Base-by-base conservation (phyloP, 2,888 invertebrate species). In the Philhelius pedissequus region DNA sequence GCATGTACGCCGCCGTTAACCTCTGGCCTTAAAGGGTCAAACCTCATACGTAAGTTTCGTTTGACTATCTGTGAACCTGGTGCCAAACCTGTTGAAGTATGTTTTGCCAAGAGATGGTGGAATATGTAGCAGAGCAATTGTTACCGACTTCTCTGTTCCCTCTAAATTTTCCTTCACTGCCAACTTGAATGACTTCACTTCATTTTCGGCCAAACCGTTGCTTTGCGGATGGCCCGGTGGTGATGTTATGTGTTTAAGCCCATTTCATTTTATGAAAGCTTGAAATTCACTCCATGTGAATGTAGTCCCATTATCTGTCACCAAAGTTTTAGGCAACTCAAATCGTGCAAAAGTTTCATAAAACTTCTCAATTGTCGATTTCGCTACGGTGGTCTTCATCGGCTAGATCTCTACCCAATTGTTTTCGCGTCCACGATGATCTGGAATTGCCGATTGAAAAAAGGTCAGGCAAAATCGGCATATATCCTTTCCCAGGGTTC, bases 281-380 rank as follows among this genome's bases (percentile, higher is more conserved):
- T 54, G 52, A 40, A 66, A 66, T 27, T 52, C 50, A 7, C 50
- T 52, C 2, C 52, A 38, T 0, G 66, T 66, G 15, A 52, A 54
- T 68, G 68, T 68, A 9, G 68, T 6, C 20, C 52, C 54, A 54
- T 68, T 68, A 27, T 54, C 52, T 52, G 52, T 54, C 4, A 40
- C 68, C 68, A 68, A 68, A 2, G 18, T 25, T 52, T 50, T 66
- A 38, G 66, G 64, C 45, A 64, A 32, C 4, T 50, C 66, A 66
- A 50, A 52, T 52, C 50, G 27, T 66, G 66, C 40, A 40, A 40
- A 18, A 15, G 15, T 40, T 18, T 40, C 50, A 35, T 64, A 64
- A 13, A 64, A 64, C 32, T 22, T 48, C n/a, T 48, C 48, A 22
- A 43, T 43, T 43, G 40, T 43, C 18, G 40, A 6, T n/a, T 43